These are phyloP conservation scores for Phoeniculus purpureus DNA, from an alignment of 2,797 vertebrate genomes.

Conservation along the genomic window DNA sequence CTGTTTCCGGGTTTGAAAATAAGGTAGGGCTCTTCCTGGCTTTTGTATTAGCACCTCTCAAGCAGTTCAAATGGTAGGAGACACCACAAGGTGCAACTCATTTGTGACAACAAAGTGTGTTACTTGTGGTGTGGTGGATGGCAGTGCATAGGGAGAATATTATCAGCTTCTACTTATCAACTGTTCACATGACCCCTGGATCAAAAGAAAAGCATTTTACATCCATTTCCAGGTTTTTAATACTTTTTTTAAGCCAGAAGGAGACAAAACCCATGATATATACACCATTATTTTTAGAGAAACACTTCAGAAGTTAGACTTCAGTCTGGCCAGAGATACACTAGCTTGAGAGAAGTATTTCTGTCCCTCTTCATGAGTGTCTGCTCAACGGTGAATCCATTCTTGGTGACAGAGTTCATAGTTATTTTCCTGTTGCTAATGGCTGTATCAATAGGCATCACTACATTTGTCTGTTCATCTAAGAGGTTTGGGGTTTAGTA, in stretches of 20 bases:
- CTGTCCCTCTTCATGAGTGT: background rate
- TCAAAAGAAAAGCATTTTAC: background rate
- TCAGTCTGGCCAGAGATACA: background rate
- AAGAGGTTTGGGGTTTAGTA: background rate
- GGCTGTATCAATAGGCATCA: background rate
- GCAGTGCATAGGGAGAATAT: background rate
- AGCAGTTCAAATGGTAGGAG: background rate
- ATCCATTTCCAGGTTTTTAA: background rate
- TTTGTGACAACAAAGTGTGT: background rate
- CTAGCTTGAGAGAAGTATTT: background rate
- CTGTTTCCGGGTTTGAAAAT: conserved; percentile 22
- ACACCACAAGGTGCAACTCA: background rate
- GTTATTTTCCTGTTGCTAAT: background rate
- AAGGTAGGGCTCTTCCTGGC: background rate
- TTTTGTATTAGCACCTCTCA: background rate
- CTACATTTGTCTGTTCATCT: background rate
- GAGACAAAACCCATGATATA: background rate
- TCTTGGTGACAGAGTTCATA: background rate
- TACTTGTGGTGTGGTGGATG: background rate
- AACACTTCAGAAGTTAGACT: background rate
- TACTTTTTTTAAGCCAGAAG: background rate
- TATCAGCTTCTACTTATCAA: background rate
- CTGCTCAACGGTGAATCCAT: background rate
- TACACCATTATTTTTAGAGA: background rate
- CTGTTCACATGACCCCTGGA: background rate